These are phyloP conservation scores for Meteorus colon DNA, from an alignment of 2,888 invertebrate genomes.

Conservation along the genomic window DNA sequence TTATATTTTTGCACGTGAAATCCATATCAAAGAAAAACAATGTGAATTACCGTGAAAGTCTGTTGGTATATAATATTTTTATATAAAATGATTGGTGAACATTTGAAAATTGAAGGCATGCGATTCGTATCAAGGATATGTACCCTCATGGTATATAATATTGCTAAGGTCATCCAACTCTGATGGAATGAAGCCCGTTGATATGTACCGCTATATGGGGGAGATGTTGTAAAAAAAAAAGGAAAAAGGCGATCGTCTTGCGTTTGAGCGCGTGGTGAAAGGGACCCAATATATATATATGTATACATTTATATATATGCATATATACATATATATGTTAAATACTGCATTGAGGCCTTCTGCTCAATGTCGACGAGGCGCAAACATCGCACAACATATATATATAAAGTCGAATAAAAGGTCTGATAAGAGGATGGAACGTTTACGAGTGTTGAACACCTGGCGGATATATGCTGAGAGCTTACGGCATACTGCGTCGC, in stretches of 20 bases:
- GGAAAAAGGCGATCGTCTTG: slow-evolving; percentile 28
- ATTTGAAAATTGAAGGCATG: slow-evolving; percentile 22
- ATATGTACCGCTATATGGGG: slow-evolving; percentile 40
- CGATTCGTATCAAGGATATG: neutral
- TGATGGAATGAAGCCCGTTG: slow-evolving; percentile 39
- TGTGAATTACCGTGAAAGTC: too few relatives aligned
- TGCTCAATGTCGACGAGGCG: slow-evolving; percentile 34
- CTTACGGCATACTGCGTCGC: slow-evolving; percentile 25
- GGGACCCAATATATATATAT: slow-evolving; percentile 15
- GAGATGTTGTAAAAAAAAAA: slow-evolving; percentile 27
- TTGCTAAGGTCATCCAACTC: slow-evolving; percentile 46
- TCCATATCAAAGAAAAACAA: too few relatives aligned
- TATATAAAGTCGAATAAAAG: slow-evolving; percentile 21
- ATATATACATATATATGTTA: slow-evolving; percentile 25
- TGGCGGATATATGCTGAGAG: slow-evolving; percentile 42
- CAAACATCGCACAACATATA: neutral
- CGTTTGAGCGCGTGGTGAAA: slow-evolving; percentile 35
- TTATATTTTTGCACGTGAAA: too few relatives aligned
- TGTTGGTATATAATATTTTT: neutral
- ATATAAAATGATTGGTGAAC: slow-evolving; percentile 17
- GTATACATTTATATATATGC: neutral
- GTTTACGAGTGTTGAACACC: slow-evolving; percentile 49
- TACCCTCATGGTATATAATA: slow-evolving; percentile 26
- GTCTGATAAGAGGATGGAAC: slow-evolving; percentile 45
- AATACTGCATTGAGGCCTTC: slow-evolving; percentile 23